phyloP scores from a whole-genome alignment of 2,888 invertebrate genomes.

The Odontocerum albicorne region DNA sequence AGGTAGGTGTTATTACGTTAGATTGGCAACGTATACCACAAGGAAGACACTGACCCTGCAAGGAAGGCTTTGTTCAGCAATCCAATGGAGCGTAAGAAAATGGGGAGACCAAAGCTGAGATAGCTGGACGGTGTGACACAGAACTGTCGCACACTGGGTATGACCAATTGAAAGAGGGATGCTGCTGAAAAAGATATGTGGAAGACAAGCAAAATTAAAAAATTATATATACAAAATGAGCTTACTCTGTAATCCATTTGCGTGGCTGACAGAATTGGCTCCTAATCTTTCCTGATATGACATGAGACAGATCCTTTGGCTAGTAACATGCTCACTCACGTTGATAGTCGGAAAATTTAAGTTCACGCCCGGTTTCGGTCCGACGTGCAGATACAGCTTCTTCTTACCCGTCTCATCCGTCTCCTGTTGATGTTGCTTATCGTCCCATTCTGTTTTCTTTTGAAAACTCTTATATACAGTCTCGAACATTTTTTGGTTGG shows the following conservation, averaged over 20 bases:
- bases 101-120: too few relatives aligned
- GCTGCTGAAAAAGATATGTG: too few relatives aligned
- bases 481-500: slow-evolving; percentile 6
- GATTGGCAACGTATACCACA: too few relatives aligned
- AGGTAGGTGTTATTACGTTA: too few relatives aligned
- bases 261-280: slow-evolving; percentile 54
- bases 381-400: slow-evolving; percentile 31
- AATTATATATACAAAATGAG: too few relatives aligned
- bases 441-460: background rate
- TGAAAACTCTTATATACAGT: background rate
- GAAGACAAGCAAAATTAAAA: too few relatives aligned
- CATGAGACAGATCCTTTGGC: slow-evolving; percentile 75
- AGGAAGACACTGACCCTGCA: too few relatives aligned
- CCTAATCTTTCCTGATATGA: slow-evolving; percentile 75
- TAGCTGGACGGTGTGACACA: too few relatives aligned
- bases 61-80: too few relatives aligned
- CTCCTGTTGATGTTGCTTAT: background rate
- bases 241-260: slow-evolving; percentile 23
- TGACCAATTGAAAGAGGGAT: too few relatives aligned
- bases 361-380: slow-evolving; percentile 54
- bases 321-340: slow-evolving; percentile 75
- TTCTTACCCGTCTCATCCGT: background rate
- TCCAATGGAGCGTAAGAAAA: too few relatives aligned
- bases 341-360: slow-evolving; percentile 73
- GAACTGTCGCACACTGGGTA: too few relatives aligned